phyloP scores from a whole-genome alignment of 2,797 vertebrate species.

The Tokudaia tokunoshimensis region DNA sequence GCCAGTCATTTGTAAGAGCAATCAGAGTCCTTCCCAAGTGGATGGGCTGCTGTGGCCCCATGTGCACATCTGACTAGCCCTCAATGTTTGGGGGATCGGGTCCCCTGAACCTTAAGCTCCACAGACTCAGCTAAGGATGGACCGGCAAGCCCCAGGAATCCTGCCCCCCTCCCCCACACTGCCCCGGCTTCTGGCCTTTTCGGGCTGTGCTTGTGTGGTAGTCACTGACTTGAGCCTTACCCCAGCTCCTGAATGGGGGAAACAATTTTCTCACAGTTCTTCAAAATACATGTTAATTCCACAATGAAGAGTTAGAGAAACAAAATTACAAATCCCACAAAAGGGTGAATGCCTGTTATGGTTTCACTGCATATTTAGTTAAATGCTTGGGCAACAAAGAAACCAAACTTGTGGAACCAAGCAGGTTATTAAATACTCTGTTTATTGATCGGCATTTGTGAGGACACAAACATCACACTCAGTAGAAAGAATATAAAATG shows the following conservation, averaged over 20 bases:
- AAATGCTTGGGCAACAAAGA: slow-evolving; percentile 3
- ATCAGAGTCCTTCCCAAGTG: background rate
- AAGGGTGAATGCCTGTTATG: background rate
- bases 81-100: background rate
- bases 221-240: background rate
- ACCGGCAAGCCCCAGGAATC: background rate
- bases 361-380: background rate
- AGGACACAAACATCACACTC: slow-evolving; percentile 87
- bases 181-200: background rate
- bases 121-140: background rate
- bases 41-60: background rate
- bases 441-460: slow-evolving; percentile 89
- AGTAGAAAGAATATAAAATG: slow-evolving; percentile 92
- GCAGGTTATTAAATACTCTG: slow-evolving; percentile 87
- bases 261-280: background rate
- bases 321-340: slow-evolving; percentile 1
- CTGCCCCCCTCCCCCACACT: background rate
- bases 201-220: background rate
- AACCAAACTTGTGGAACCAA: slow-evolving; percentile 53
- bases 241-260: background rate
- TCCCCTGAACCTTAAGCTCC: background rate
- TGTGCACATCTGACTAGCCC: background rate
- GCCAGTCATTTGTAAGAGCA: background rate
- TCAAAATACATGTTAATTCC: background rate
- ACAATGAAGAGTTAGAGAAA: background rate